Base-by-base conservation (phyloP, 2,888 invertebrate species). In the Ichneumoninae sp. region DNA sequence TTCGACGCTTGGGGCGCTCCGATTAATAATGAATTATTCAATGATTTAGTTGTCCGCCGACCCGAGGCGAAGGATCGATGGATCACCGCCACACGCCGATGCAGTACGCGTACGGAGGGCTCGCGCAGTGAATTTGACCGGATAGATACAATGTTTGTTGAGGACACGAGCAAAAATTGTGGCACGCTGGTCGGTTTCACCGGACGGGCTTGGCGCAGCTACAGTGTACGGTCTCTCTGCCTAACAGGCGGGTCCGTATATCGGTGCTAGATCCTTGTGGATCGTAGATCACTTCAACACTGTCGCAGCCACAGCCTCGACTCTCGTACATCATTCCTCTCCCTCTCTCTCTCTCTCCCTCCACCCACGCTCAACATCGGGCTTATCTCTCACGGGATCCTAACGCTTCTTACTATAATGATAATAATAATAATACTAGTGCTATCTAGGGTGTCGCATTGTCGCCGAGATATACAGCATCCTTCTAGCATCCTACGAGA, bases 241-340 rank as follows among this genome's bases (percentile, higher is more conserved):
- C 33, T 13, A 62, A 65, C 44, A 44, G 19, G 50, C 47, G 60
- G 70, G 16, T 50, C 50, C 72, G 47, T 69, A 19, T 68, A 76
- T 80, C 65, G 57, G 40, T 40, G 66, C 71, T 84, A 77, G 65
- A 85, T 86, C 86, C 70, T 69, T 82, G 33, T 71, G 78, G 84
- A 86, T 87, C 88, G 85, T 89, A 88, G 86, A 89, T 89, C 89
- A 89, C 88, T 82, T 86, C 88, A 88, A 88, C 89, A 79, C 87
- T 86, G 88, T 89, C 87, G 87, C 82, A 84, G 77, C 84, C 60
- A 82, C 85, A 82, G 84, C 80, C 85, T 86, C 86, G 44, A 60
- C 33, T 69, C 13, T 50, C 57, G 74, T 87, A 88, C 87, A 87
- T 88, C 87, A 87, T 87, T 87, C 76, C 77, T 83, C 84, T 10